Percentiles rank a stretch among this genome's conserved stretches.
Evolutionary conservation across 2,888 invertebrate genomes (phyloP).

Genomic region (Lasioglossum vierecki): DNA sequence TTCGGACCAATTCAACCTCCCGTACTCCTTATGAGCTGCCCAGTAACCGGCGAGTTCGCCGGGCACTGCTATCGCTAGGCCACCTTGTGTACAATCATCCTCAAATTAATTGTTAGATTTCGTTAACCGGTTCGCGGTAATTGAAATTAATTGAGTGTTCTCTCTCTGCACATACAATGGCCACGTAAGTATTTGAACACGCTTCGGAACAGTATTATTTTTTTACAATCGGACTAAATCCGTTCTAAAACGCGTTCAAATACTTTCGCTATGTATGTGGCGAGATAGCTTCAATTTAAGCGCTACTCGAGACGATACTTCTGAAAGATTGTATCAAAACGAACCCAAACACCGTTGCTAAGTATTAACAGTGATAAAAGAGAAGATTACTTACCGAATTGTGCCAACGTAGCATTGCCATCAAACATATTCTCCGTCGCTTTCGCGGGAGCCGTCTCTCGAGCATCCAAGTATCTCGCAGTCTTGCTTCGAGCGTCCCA

Average conservation of each 20-base stretch:
- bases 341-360: background rate
- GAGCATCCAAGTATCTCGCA: conserved; percentile 89
- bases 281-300: no score
- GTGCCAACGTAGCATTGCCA: conserved; percentile 82
- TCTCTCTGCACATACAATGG: no score
- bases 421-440: conserved; percentile 90
- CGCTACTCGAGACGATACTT: no score
- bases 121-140: no score
- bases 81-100: conserved; percentile 83
- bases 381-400: conserved; percentile 76
- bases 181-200: no score
- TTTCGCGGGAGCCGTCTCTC: conserved; percentile 90
- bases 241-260: no score
- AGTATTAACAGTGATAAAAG: background rate
- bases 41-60: conserved; percentile 95
- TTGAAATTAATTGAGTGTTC: no score
- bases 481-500: conserved; percentile 88
- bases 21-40: conserved; percentile 90
- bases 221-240: no score
- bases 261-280: no score
- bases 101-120: background rate
- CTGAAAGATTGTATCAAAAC: background rate
- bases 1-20: conserved; percentile 90
- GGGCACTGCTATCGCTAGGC: conserved; percentile 93
- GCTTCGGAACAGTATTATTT: no score